Percentiles rank a stretch among this genome's conserved stretches.
These are phyloP conservation scores for Porites cylindrica DNA, from an alignment of 92 coral and sea anemone species.

Conservation along the genomic window DNA sequence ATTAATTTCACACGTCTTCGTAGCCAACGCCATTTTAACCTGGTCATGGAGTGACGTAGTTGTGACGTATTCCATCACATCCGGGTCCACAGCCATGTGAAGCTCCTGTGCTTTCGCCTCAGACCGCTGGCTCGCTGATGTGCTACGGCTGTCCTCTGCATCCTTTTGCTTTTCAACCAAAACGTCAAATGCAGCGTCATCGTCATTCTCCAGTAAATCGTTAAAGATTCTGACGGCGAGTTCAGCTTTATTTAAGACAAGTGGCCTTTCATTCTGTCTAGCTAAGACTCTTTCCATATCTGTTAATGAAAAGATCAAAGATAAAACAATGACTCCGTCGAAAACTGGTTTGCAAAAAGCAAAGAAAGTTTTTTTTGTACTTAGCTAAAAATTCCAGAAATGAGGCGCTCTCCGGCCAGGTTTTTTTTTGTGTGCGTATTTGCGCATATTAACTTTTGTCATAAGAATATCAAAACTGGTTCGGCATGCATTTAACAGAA, in stretches of 20 bases:
- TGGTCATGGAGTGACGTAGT: constrained; percentile 32
- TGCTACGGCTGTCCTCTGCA: background rate
- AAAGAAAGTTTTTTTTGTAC: no score
- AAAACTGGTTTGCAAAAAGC: background rate
- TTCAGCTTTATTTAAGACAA: constrained; percentile 44
- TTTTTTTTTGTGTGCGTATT: no score
- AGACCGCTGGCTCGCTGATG: constrained; percentile 6
- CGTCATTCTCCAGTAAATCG: constrained; percentile 52
- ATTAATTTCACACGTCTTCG: constrained; percentile 30
- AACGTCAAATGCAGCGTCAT: constrained; percentile 2
- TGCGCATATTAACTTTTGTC: no score
- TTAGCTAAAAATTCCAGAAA: no score
- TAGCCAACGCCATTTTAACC: constrained; percentile 47
- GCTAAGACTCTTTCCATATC: constrained; percentile 44
- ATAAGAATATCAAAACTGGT: no score
- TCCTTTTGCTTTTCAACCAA: background rate
- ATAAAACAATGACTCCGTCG: background rate
- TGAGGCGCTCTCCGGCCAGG: no score
- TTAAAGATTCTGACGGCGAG: constrained; percentile 51
- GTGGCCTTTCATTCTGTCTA: constrained; percentile 17
- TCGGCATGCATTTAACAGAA: no score
- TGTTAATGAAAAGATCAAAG: constrained; percentile 11
- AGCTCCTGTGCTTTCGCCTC: constrained; percentile 36
- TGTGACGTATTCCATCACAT: constrained; percentile 73
- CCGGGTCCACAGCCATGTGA: constrained; percentile 70